Percentiles rank a stretch among this genome's conserved stretches.
These are phyloP conservation scores for Clamator glandarius DNA, from an alignment of 2,797 vertebrate species.

Conservation along the genomic window DNA sequence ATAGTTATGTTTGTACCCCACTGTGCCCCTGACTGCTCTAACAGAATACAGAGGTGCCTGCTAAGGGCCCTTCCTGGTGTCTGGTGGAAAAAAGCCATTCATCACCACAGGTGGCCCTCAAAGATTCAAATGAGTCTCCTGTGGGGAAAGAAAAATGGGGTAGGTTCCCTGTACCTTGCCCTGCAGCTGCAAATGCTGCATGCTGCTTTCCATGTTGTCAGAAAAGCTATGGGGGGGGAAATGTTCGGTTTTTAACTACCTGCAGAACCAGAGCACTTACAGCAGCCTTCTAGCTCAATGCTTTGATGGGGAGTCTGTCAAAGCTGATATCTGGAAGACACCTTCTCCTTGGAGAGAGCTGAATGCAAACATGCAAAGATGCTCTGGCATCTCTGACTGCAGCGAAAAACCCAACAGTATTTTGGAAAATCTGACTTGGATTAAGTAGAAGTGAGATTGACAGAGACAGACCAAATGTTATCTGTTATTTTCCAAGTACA, in stretches of 20 bases:
- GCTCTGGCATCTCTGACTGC: neutral
- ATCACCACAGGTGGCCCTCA: neutral
- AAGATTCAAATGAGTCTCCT: neutral
- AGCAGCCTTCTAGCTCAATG: neutral
- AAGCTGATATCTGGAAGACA: neutral
- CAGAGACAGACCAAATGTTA: neutral
- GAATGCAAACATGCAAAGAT: neutral
- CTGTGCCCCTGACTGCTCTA: neutral
- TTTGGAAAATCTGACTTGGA: neutral
- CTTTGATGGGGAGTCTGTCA: neutral
- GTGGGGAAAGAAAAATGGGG: neutral
- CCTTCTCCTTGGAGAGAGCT: neutral
- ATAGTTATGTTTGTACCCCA: neutral
- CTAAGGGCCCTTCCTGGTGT: neutral
- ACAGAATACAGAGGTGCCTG: neutral
- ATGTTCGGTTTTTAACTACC: neutral
- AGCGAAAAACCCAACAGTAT: neutral
- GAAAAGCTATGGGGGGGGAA: neutral
- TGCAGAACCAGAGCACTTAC: neutral
- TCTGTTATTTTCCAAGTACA: neutral
- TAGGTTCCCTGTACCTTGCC: neutral
- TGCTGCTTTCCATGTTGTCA: neutral
- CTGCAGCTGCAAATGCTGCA: neutral
- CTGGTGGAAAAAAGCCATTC: neutral
- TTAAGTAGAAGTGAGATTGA: neutral